phyloP scores from a whole-genome alignment of 2,113 vertebrate genomes.

The Hemichromis elongatus region DNA sequence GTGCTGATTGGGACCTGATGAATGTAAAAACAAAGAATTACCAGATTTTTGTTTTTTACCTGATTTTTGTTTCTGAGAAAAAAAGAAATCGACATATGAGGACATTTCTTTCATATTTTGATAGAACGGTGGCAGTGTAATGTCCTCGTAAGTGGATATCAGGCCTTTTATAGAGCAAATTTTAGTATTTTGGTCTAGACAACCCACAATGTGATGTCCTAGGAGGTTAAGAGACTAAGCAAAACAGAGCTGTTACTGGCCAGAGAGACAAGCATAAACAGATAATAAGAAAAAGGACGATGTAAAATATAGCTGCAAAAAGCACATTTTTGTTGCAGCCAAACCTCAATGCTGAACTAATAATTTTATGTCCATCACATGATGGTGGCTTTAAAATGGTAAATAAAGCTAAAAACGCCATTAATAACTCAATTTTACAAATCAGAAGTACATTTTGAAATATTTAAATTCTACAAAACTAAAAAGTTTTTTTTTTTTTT shows the following conservation, averaged over 20 bases:
- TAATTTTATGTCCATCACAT: neutral
- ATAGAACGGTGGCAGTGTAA: no score
- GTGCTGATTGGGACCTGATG: no score
- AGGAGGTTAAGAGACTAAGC: accelerated
- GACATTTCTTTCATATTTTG: no score
- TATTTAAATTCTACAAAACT: neutral
- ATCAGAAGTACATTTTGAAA: neutral
- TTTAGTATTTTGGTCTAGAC: no score
- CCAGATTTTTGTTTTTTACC: no score
- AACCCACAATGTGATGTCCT: no score
- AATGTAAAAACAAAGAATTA: no score
- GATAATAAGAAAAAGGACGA: neutral
- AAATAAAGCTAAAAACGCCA: neutral
- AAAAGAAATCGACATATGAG: no score
- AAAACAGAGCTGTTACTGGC: neutral
- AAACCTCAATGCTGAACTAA: neutral
- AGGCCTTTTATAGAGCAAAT: no score
- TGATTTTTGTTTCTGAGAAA: no score
- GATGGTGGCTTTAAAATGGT: neutral
- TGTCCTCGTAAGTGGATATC: no score
- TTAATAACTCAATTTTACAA: accelerated
- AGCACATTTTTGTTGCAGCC: neutral
- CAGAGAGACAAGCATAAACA: neutral
- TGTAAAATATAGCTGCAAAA: neutral
- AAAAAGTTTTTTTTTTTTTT: neutral